Evolutionary conservation across 2,113 vertebrate genomes (phyloP).

Genomic region (Tylochromis polylepis): DNA sequence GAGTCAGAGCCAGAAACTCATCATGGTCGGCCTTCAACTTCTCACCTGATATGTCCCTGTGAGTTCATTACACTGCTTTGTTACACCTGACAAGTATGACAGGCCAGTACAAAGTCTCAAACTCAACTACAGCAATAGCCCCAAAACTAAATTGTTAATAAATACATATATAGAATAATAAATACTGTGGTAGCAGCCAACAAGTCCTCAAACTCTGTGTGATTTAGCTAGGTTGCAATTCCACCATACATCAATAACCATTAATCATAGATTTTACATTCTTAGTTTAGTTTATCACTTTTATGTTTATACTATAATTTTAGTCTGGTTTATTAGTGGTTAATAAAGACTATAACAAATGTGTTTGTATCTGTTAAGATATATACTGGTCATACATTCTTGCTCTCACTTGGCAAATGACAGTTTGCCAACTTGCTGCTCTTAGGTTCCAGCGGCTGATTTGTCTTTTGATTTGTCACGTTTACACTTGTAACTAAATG

Average conservation of each 20-base stretch:
- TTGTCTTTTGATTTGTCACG: neutral
- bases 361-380: neutral
- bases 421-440: neutral
- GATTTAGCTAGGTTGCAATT: conserved; percentile 15
- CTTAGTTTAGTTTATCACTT: neutral
- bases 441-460: neutral
- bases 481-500: neutral
- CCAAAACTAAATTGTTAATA: neutral
- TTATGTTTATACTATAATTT: neutral
- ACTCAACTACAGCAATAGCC: neutral
- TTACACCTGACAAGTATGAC: conserved; percentile 12
- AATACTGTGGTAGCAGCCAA: neutral
- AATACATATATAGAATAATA: neutral
- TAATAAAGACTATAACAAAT: neutral
- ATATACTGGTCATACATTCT: neutral
- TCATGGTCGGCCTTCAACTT: conserved; percentile 49
- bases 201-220: neutral
- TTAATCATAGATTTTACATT: neutral
- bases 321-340: neutral
- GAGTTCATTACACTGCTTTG: conserved; percentile 23
- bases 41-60: conserved; percentile 29
- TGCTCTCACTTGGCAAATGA: neutral
- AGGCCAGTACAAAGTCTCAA: neutral
- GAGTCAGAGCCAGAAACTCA: conserved; percentile 45
- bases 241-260: neutral